These are phyloP conservation scores for Cataglyphis rosenhaueri DNA, from an alignment of 2,888 invertebrate species.

Conservation along the genomic window DNA sequence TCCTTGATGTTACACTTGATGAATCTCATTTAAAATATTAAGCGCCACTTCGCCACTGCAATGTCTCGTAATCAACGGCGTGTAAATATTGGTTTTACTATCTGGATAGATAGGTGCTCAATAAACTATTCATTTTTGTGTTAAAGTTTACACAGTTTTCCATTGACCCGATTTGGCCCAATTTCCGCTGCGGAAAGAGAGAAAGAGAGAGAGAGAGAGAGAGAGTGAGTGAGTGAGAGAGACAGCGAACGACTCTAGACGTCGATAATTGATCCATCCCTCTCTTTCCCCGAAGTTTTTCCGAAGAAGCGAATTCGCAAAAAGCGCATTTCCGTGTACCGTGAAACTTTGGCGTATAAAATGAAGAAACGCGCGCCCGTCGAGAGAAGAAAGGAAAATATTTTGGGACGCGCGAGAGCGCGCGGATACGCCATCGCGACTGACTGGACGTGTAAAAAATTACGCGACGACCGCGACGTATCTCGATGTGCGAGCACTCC, in stretches of 20 bases:
- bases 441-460: not conserved
- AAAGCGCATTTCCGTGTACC: constrained; percentile 30
- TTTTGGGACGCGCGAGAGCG: not conserved
- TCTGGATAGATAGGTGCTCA: not conserved
- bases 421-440: not conserved
- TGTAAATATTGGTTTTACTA: not conserved
- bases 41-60: not conserved
- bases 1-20: too few species aligned
- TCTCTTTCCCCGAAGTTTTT: not conserved
- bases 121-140: constrained; percentile 14
- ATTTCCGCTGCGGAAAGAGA: not conserved
- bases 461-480: not conserved
- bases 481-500: not conserved
- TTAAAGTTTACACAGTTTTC: not conserved
- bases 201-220: too few species aligned
- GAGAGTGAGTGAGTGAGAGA: not conserved
- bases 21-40: not conserved
- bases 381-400: constrained; percentile 29
- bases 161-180: not conserved
- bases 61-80: not conserved
- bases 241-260: not conserved
- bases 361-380: not conserved
- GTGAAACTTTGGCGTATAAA: constrained; percentile 12
- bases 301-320: not conserved
- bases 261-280: constrained; percentile 17